Conservation (phyloP, 2,888 invertebrate species). For the Pandemis cinnamomeana region DNA sequence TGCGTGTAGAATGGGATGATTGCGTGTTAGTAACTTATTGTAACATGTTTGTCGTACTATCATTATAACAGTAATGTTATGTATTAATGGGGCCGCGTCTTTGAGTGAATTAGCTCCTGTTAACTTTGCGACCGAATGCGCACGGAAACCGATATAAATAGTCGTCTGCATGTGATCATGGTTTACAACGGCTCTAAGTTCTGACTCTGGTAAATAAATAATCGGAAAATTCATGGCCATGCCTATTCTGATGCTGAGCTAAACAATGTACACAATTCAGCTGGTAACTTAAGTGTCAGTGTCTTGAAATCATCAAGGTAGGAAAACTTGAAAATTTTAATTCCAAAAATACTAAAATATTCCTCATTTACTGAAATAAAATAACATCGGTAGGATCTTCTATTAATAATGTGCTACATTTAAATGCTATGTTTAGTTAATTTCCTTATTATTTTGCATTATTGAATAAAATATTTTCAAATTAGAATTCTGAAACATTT, state of each 20-base stretch:
- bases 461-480: not conserved
- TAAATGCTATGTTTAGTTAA: no score
- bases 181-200: constrained; percentile 2
- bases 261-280: not conserved
- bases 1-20: not conserved
- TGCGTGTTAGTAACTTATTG: not conserved
- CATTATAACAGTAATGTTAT: not conserved
- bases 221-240: not conserved
- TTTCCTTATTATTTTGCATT: not conserved
- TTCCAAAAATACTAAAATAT: no score
- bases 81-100: constrained; percentile 1
- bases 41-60: not conserved
- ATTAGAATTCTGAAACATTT: not conserved
- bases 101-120: constrained; percentile 25
- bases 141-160: constrained; percentile 32
- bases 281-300: no score
- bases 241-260: not conserved
- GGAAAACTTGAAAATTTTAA: no score
- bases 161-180: constrained; percentile 14
- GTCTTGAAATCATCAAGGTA: no score
- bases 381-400: no score
- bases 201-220: constrained; percentile 19
- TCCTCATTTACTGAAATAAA: no score
- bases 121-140: constrained; percentile 22
- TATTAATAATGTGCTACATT: no score